These are phyloP conservation scores for Phyllopteryx taeniolatus DNA, from an alignment of 2,113 vertebrate species.

Conservation along the genomic window DNA sequence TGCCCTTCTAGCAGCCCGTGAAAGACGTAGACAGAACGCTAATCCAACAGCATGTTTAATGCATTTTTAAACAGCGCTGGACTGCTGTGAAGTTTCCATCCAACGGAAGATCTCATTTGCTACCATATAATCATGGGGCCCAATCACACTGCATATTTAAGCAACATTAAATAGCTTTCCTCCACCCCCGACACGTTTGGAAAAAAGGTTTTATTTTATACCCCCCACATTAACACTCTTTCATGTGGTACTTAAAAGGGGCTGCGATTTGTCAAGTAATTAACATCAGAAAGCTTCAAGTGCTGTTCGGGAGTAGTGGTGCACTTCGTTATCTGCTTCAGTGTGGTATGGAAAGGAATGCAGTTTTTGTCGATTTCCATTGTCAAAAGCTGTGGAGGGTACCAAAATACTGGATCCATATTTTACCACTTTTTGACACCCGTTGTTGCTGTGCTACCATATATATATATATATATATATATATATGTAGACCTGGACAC, in stretches of 20 bases:
- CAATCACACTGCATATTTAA: conserved; percentile 78
- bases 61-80: conserved; percentile 78
- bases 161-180: conserved; percentile 70
- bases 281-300: conserved; percentile 52
- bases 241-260: conserved; percentile 67
- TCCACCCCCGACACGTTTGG: conserved; percentile 36
- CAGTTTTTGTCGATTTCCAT: neutral
- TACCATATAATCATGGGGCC: conserved; percentile 74
- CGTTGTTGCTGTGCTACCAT: too few species aligned
- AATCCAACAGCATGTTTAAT: conserved; percentile 76
- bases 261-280: conserved; percentile 68
- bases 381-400: neutral
- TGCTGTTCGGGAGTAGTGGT: conserved; percentile 40
- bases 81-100: conserved; percentile 68
- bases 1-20: conserved; percentile 34
- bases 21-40: conserved; percentile 58
- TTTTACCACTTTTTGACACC: too few species aligned
- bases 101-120: conserved; percentile 66
- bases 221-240: conserved; percentile 60
- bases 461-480: too few species aligned
- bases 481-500: too few species aligned
- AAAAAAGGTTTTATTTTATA: too few species aligned
- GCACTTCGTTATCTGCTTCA: conserved; percentile 1
- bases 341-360: neutral
- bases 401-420: neutral